These are phyloP conservation scores for Gavialis gangeticus DNA, from an alignment of 2,113 vertebrate genomes.

Conservation along the genomic window DNA sequence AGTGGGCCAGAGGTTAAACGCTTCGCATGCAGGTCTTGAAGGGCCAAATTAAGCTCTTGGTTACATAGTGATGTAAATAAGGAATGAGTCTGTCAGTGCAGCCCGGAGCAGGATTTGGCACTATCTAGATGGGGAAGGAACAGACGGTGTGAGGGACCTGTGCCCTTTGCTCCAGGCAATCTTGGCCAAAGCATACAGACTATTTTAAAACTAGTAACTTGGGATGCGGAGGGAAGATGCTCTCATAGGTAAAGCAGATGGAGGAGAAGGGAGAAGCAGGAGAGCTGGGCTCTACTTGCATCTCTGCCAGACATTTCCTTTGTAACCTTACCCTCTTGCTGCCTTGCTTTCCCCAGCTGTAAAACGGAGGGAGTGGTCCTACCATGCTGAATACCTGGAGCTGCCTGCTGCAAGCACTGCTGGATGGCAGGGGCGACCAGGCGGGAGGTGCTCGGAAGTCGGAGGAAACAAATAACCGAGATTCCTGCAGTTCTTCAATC, in stretches of 20 bases:
- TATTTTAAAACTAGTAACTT: not conserved
- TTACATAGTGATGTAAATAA: not conserved
- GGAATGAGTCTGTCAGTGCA: fast-evolving
- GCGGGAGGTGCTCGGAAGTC: not conserved
- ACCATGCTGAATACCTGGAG: not conserved
- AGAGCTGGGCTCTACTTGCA: not conserved
- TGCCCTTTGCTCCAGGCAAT: not conserved
- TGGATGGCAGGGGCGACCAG: no score
- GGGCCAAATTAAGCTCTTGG: fast-evolving
- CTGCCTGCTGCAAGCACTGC: not conserved
- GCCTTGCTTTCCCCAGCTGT: not conserved
- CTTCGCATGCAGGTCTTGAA: fast-evolving
- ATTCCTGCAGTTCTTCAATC: not conserved
- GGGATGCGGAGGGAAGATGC: not conserved
- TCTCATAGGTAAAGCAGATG: not conserved
- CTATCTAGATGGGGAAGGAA: not conserved
- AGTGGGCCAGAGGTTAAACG: not conserved
- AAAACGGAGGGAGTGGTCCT: not conserved
- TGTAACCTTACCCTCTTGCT: not conserved
- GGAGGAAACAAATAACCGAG: not conserved
- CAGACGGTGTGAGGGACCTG: not conserved
- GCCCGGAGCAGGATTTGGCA: not conserved
- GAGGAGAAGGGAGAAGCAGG: not conserved
- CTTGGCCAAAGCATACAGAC: not conserved
- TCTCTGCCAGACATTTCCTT: not conserved